Evolutionary conservation across 1,140 invertebrate species (phyloP), one percentile per base, ranked within the genome.

Genomic region (Polypedilum pembai): DNA sequence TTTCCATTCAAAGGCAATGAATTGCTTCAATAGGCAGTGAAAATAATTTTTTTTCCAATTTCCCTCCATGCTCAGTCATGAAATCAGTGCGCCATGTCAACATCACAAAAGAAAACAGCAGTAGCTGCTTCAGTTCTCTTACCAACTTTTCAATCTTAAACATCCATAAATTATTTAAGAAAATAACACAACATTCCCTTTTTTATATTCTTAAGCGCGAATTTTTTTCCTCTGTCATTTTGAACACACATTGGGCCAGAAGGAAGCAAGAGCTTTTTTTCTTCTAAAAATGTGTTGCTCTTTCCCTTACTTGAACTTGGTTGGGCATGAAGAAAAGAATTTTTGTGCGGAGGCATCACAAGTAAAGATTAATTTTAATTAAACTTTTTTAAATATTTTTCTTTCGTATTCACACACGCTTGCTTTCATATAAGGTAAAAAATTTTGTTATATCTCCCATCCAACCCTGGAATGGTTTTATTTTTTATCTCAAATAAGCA

Each of bases 361-460:
- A 33, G 65, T 21, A 69, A 69, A 69, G 65, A 69, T 69, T 69
- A 69, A 69, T 69, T 69, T 69, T 69, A 69, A 69, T 69, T 69
- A 69, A 69, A 69, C 65, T 69, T 69, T 69, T 69, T 56, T 4
- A n/a, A 33, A 56, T 56, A 56, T n/a, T 56, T 56, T 56, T 56
- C n/a, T 56, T 56, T 56, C 45, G 12, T 15, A n/a, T 12, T 56
- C 45, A 12, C 15, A n/a, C 12, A 15, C 24, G 24, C 5, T 3
- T 33, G 24, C 5, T 33, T 33, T 33, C 24, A 33, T 33, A 33
- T 33, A 33, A 33, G 24, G 24, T 33, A 33, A 5, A 33, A 33
- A 5, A 33, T 33, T 33, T 33, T 33, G 24, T 3, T 33, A 33
- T 33, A 33, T 33, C 24, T 33, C 24, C 24, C 5, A 33, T 3